Base-by-base conservation (phyloP, 1,140 invertebrate genomes). In the Drosophila varians region DNA sequence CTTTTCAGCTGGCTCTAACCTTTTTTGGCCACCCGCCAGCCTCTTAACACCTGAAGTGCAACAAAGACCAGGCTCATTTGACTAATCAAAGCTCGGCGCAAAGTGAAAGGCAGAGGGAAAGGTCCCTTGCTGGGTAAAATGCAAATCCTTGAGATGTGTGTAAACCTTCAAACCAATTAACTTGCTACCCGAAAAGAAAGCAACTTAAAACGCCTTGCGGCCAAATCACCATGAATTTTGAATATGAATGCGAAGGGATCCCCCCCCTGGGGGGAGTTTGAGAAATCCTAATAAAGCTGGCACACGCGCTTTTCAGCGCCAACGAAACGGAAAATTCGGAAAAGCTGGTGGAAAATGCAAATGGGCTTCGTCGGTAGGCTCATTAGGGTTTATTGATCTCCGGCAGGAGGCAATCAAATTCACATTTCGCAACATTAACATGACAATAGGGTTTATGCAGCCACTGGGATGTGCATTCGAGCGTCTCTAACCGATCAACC, bases 161-260 rank as follows among this genome's bases (percentile, higher is more conserved):
- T 68, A 73, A 75, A 72, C 79, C 77, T 79, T 82, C 76, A 79
- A 84, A 76, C 80, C 80, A 86, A 86, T 86, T 86, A 86, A 86
- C 64, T 61, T 76, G 72, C 68, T 84, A 56, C 79, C 79, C 68
- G 55, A 72, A 61, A 78, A 69, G 54, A 73, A 84, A 86, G 80
- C 62, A 86, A 76, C 80, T 86, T 84, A 84, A 65, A 74, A 66
- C 82, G 80, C 80, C 80, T 83, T 75, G 65, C 58, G 79, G 79
- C 47, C 57, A 70, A 36, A 55, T 52, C 45, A 12, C 12, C 52
- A 21, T 8, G 55, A 53, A 49, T 47, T 36, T 47, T 40, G 38
- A 46, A 86, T 84, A 80, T 84, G 56, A 76, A 84, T 84, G 72
- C 56, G 76, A 79, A 86, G 28, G 14, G 68, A 65, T 25, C 25